Evolutionary conservation across 2,888 invertebrate genomes (phyloP).

Genomic region (Drosophila ezoana): DNA sequence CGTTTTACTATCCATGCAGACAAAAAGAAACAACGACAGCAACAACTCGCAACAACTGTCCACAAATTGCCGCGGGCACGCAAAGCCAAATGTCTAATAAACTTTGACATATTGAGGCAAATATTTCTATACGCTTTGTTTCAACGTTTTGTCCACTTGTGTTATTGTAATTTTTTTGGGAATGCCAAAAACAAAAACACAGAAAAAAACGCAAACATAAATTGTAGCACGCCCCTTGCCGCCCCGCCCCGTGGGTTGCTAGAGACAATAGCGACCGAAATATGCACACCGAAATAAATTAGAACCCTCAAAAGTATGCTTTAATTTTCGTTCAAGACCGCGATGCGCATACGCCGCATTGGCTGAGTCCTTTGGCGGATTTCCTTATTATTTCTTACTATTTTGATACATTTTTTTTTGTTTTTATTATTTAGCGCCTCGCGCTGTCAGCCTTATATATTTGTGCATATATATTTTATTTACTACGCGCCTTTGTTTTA

Average conservation of each 20-base stretch:
- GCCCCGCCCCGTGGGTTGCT: background rate
- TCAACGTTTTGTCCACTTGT: conserved; percentile 22
- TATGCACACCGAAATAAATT: conserved; percentile 62
- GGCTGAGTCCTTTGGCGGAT: conserved; percentile 37
- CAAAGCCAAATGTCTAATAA: conserved; percentile 79
- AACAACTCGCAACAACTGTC: conserved; percentile 61
- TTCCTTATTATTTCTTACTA: conserved; percentile 24
- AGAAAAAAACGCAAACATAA: conserved; percentile 40
- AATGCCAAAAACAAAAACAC: conserved; percentile 11
- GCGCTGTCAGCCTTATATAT: conserved; percentile 28
- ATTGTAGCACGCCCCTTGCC: conserved; percentile 37
- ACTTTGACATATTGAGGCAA: conserved; percentile 79
- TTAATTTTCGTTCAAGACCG: conserved; percentile 37
- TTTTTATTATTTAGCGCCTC: conserved; percentile 32
- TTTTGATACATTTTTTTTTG: conserved; percentile 11
- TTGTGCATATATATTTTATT: conserved; percentile 9
- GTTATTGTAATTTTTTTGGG: conserved; percentile 49
- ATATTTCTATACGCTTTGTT: conserved; percentile 63
- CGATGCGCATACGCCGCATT: conserved; percentile 52
- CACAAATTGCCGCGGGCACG: conserved; percentile 78
- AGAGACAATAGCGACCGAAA: conserved; percentile 60
- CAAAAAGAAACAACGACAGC: conserved; percentile 10
- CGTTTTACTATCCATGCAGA: conserved; percentile 65
- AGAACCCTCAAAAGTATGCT: conserved; percentile 55
- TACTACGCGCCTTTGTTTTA: conserved; percentile 41